Evolutionary conservation across 2,888 invertebrate species (phyloP), one percentile per base, ranked within the genome.

Genomic region (Actias luna): DNA sequence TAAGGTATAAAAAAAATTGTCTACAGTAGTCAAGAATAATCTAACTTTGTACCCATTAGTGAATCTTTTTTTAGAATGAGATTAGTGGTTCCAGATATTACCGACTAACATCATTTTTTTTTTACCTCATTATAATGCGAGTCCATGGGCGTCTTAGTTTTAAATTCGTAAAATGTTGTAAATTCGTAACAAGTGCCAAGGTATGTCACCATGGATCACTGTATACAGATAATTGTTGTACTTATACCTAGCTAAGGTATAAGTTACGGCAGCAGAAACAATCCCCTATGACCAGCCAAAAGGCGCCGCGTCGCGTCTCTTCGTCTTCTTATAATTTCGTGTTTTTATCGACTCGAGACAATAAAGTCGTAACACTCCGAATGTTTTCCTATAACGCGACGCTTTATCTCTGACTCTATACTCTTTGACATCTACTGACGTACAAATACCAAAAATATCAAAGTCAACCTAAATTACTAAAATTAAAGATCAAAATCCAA

Each of bases 361-460:
- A 67, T 66, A 65, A 65, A 65, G 67, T 69, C 67, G 69, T 63
- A 73, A 72, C 71, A 70, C 73, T 77, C 76, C 65, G 81, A 80
- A 83, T 89, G 85, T 89, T 89, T 89, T 88, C 87, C 89, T 88
- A 82, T 80, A 76, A 79, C 81, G 82, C 79, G 85, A 79, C 81
- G 82, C 79, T 86, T 88, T 88, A 89, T 89, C 88, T 89, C 83
- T 83, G 78, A 74, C 78, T 85, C 80, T 81, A 79, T 87, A 87
- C 90, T 92, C 90, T 92, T 88, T 91, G 91, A 91, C 91, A 89
- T 84, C 83, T 79, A 73, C 83, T 88, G 88, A 88, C 84, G 86
- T 79, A 77, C 69, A 74, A 12, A 83, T 81, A 81, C 78, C 73
- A 77, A 67, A 66, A 66, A 69, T 68, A 68, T 69, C 71, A 74